Percentiles rank a stretch among this genome's conserved stretches.
phyloP scores from a whole-genome alignment of 2,888 invertebrate species.

The Cryptophagus acutangulus region DNA sequence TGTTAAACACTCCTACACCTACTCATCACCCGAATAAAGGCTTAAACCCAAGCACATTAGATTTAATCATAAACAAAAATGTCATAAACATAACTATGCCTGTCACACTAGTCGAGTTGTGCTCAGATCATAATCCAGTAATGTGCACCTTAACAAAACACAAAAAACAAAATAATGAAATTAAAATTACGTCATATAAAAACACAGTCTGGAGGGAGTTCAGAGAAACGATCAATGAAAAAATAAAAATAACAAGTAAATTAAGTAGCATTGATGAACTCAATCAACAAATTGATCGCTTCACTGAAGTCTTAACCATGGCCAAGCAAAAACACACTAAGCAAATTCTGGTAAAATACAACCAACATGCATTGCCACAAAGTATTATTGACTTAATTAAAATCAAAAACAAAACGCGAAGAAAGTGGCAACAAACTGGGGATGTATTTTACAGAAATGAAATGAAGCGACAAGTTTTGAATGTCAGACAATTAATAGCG shows the following conservation, averaged over 20 bases:
- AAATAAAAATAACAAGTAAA: background rate
- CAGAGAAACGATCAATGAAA: background rate
- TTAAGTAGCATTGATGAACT: background rate
- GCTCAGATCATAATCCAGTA: too few species aligned
- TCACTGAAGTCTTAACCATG: background rate
- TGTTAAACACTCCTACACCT: too few species aligned
- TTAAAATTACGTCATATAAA: too few species aligned
- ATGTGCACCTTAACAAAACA: too few species aligned
- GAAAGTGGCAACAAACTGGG: background rate
- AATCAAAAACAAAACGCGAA: background rate
- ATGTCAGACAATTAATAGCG: background rate
- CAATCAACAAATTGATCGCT: background rate
- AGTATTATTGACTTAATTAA: background rate
- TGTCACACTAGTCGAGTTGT: too few species aligned
- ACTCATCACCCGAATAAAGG: too few species aligned
- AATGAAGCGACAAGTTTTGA: background rate
- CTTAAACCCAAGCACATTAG: too few species aligned
- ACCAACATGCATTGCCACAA: background rate
- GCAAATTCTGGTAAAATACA: background rate
- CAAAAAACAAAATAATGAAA: too few species aligned
- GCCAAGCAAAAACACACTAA: background rate
- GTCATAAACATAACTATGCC: too few species aligned
- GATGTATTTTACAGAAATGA: background rate
- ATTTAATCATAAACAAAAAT: too few species aligned
- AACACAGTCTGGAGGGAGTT: background rate